Evolutionary conservation across 2,113 vertebrate species (phyloP).

Genomic region (Halichoeres trimaculatus): DNA sequence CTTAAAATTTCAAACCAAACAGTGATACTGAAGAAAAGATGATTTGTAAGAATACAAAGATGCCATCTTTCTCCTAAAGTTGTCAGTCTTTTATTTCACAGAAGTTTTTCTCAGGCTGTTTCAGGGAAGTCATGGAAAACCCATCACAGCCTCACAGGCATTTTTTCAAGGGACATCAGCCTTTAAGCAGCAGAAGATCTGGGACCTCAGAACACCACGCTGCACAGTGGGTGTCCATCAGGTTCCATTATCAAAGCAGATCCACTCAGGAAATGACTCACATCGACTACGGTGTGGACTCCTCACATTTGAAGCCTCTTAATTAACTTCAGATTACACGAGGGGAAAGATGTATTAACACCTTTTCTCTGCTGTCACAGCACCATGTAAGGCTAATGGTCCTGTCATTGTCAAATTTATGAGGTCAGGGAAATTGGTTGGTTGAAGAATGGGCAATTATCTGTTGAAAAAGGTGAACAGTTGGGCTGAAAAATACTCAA

Average conservation of each 20-base stretch:
- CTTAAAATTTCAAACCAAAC: too few species aligned
- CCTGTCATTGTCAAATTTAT: constrained; percentile 28
- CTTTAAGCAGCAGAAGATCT: constrained; percentile 33
- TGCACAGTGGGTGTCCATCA: constrained; percentile 44
- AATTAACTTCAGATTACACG: constrained; percentile 55
- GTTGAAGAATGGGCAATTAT: constrained; percentile 46
- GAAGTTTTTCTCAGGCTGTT: constrained; percentile 20
- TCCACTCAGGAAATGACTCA: constrained; percentile 48
- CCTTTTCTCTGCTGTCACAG: constrained; percentile 36
- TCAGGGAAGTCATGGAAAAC: constrained; percentile 51
- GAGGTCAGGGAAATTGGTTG: constrained; percentile 20
- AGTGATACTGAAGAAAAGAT: too few species aligned
- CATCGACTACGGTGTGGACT: constrained; percentile 36
- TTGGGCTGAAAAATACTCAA: constrained; percentile 13
- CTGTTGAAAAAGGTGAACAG: constrained; percentile 29
- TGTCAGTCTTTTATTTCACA: constrained; percentile 35
- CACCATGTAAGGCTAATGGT: constrained; percentile 21
- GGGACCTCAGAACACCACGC: constrained; percentile 27
- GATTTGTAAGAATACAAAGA: too few species aligned
- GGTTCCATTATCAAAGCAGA: constrained; percentile 52
- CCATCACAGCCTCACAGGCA: constrained; percentile 32
- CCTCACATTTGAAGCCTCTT: constrained; percentile 47
- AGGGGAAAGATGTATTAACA: constrained; percentile 8
- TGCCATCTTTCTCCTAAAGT: too few species aligned
- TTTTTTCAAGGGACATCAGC: constrained; percentile 40